Evolutionary conservation across 2,113 vertebrate genomes (phyloP), one percentile per base, ranked within the genome.

Genomic region (Embiotoca jacksoni): DNA sequence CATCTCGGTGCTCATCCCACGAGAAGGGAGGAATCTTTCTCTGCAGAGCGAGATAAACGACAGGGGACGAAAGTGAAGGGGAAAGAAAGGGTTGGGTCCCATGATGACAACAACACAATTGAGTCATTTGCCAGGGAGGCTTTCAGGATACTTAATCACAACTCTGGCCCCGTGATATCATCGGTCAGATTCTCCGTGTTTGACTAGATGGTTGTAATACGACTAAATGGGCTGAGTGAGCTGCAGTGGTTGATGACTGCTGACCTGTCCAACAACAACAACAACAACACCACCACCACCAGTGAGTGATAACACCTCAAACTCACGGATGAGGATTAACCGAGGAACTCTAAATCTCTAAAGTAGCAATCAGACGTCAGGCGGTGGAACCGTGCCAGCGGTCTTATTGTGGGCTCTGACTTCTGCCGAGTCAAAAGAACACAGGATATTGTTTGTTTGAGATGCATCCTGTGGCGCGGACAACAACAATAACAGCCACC

Each of bases 1-100:
- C 74, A 77, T 33, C 64, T 70, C 56, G 15, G 61, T 57, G 63
- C 66, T 72, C 54, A 81, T 73, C 15, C 47, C 11, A 2, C 30
- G 56, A 61, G 73, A 59, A 72, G 39, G 70, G 36, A 65, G 6
- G 41, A 33, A 15, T 70, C 35, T 23, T 35, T 49, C 9, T 58
- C 15, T 33, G 2, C 11, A 10, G 31, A 53, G 62, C 65, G 11
- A 5, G 50, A 73, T 49, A 15, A 81, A 53, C 7, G 4, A 32
- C 2, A 5, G 4, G 31, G 16, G 6, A n/a, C 14, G 32, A 39
- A 35, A 46, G 47, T 66, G 33, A 23, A 30, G 46, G 14, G 3
- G 11, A 31, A 50, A 53, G 23, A 33, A 5, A 7, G 44, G 44
- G 3, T 55, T 41, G 3, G 32, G 9, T 47, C 1, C 53, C 3